Conservation (phyloP, 2,113 vertebrate genomes). For the Alosa alosa region DNA sequence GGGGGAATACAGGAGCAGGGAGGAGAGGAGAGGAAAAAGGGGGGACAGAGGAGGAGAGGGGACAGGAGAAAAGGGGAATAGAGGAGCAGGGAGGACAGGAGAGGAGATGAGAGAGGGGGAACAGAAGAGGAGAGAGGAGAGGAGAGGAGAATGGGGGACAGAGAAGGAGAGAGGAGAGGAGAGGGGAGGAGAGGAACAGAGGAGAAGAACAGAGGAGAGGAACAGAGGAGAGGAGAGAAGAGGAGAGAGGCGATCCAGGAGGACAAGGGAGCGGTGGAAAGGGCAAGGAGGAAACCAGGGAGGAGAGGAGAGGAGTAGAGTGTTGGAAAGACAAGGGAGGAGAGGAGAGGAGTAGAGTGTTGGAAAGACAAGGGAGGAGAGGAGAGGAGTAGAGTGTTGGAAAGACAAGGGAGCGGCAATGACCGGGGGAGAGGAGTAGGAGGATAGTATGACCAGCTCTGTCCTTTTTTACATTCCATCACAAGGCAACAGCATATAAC, state of each 20-base stretch:
- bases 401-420: too few species aligned
- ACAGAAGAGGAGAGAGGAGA: background rate
- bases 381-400: too few species aligned
- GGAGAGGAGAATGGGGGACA: background rate
- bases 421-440: background rate
- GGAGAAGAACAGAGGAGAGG: constrained; percentile 26
- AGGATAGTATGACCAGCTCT: too few species aligned
- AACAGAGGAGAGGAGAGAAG: constrained; percentile 23
- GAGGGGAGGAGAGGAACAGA: too few species aligned
- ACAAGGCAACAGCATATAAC: too few species aligned
- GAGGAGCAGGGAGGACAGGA: background rate
- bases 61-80: background rate
- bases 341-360: too few species aligned
- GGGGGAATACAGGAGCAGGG: background rate
- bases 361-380: too few species aligned
- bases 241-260: background rate
- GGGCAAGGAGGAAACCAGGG: too few species aligned
- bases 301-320: background rate
- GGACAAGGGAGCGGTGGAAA: background rate
- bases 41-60: background rate
- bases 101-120: background rate
- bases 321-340: too few species aligned
- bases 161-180: too few species aligned
- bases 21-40: background rate
- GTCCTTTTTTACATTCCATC: too few species aligned